Evolutionary conservation across 2,888 invertebrate species (phyloP), one percentile per base, ranked within the genome.

Genomic region (Crocallis elinguaria): DNA sequence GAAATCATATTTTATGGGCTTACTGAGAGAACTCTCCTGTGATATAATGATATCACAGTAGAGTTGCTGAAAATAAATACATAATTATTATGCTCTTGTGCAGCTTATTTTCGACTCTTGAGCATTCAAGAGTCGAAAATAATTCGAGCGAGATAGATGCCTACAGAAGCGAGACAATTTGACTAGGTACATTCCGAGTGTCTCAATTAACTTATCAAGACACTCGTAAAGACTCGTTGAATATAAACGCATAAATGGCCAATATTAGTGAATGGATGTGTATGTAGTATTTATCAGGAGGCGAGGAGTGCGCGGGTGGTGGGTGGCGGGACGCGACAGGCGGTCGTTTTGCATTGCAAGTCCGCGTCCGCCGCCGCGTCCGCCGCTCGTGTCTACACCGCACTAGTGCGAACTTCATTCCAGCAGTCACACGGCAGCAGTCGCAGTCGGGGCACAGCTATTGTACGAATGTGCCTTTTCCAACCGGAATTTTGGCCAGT

Each of bases 361-460:
- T 77, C 69, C 70, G 77, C 69, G n/a, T 71, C 64, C 69, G 70
- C 60, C 59, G 69, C 70, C 73, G 72, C 73, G 72, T 69, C 72
- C 73, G 77, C 67, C 74, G 71, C 58, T 60, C 57, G 73, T 59
- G 63, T 69, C 51, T 51, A 65, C 59, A 64, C 71, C 57, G 58
- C 65, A 44, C 66, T 48, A n/a, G n/a, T n/a, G 43, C 38, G 42
- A 43, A 36, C 44, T 70, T 75, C 72, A 71, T 72, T 77, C 76
- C 71, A 61, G 82, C 82, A 89, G 92, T 92, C 89, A 89, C 79
- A 88, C 89, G 88, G 86, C 87, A 84, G 81, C 88, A 84, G 81
- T 88, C 89, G 87, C 82, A 82, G 86, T 83, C 80, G 86, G 80
- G 74, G 69, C 67, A 85, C 82, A 81, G 70, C 70, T 77, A 68